Evolutionary conservation across 2,797 vertebrate species (phyloP), one percentile per base, ranked within the genome.

Genomic region (Helicolenus hilgendorfi): DNA sequence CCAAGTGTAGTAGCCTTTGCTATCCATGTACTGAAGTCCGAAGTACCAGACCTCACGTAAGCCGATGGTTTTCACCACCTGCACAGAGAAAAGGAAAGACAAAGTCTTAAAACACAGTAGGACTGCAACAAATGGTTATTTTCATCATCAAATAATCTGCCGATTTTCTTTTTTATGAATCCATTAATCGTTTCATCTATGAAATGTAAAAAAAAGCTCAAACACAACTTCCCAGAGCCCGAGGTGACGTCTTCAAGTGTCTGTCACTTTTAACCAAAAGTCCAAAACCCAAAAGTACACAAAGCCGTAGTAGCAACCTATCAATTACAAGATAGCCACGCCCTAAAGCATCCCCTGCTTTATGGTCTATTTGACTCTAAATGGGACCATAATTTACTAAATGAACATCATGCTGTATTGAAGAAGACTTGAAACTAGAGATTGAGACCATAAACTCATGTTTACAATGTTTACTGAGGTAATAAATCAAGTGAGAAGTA

Each of bases 11-110:
- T 98, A 99, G 74, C 98, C 98, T 96, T 99, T 99, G 85, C 94
- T 96, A 84, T 99, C 99, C 80, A 97, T 94, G 22, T 98, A 98
- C 90, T 99, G 99, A 79, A 99, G 98, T 86, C 99, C 99, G 79
- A 99, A 99, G 97, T 99, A 99, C 99, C 99, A 99, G 33, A 99
- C 95, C 92, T 99, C 99, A 76, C 99, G 97, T 49, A 99, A 92
- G 22, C 99, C 99, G 10, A 99, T 97, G 24, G 99, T 99, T 97
- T 99, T 99, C 27, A 99, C 98, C 94, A 99, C 99, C 99, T 99
- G 94, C 56, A 38, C 13, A 60, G 55, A 75, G 38, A 76, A 70
- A 45, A 62, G 0, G 4, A 79, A 59, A 3, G 3, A 26, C 26
- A 65, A 38, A 38, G 33, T 35, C 10, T 72, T 80, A 36, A 35